These are phyloP conservation scores for Somateria mollissima DNA, from an alignment of 2,797 vertebrate genomes.

Conservation along the genomic window DNA sequence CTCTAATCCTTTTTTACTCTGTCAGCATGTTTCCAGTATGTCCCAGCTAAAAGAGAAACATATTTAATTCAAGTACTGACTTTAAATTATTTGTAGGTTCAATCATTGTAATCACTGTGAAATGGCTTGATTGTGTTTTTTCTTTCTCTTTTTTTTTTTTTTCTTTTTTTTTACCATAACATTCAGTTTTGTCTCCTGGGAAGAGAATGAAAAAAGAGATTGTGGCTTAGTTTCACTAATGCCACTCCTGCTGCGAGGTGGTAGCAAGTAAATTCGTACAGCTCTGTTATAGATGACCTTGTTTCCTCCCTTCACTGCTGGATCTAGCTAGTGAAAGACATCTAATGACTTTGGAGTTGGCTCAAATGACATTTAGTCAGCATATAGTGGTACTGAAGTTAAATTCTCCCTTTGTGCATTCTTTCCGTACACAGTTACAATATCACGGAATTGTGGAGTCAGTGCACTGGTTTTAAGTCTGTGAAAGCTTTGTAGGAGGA, in stretches of 20 bases:
- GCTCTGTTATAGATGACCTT: not conserved
- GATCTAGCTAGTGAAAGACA: not conserved
- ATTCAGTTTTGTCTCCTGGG: not conserved
- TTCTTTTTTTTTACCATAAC: not conserved
- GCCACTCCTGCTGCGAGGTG: not conserved
- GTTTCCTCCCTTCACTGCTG: conserved; percentile 2
- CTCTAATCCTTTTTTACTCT: not conserved
- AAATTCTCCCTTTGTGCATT: not conserved
- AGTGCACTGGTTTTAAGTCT: not conserved
- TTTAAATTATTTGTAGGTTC: not conserved
- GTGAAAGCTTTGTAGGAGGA: not conserved
- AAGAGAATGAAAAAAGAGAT: not conserved
- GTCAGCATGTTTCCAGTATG: not conserved
- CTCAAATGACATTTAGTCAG: not conserved
- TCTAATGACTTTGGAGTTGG: not conserved
- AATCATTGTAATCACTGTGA: not conserved
- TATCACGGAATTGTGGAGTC: not conserved
- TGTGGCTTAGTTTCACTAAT: not conserved
- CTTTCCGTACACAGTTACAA: not conserved
- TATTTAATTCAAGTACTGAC: not conserved
- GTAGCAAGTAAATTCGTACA: not conserved
- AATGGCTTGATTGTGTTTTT: not conserved
- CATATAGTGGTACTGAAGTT: not conserved
- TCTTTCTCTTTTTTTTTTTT: not conserved
- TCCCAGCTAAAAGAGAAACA: not conserved